Base-by-base conservation (phyloP, 2,113 vertebrate species). In the Ceuthmochares aereus region DNA sequence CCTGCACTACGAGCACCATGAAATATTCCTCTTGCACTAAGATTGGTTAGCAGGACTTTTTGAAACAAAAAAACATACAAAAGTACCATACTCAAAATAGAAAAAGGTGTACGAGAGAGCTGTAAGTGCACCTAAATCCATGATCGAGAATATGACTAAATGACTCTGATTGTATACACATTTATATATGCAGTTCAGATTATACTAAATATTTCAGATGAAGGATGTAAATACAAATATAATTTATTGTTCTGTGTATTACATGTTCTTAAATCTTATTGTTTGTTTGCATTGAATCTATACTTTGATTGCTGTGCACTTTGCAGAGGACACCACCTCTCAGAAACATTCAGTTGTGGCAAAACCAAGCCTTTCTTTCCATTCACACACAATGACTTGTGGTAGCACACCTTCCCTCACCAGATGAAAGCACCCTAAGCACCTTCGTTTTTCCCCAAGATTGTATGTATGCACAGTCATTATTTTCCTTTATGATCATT, bases 211-310 rank as follows among this genome's bases (percentile, higher is more conserved):
- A 86, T 86, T 92, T 64, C 90, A 95, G 56, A 32, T 70, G 30
- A 90, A 86, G 36, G 56, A 78, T 68, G 68, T 68, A 93, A 93
- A 86, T 84, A 94, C 64, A 64, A 11, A 25, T 91, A 43, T 43
- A 42, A 26, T 89, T 92, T 88, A 76, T 70, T 74, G 14, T 75
- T 54, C 68, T 64, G 9, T 75, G n/a, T 58, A 40, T 74, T 82
- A 37, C 43, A 86, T 0, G 0, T 51, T 86, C 60, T 86, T 94
- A 90, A 90, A 90, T 77, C 56, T 84, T 80, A 30, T 6, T 70
- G 32, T 62, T 84, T 70, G 68, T 55, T 52, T 83, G 32, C 76
- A 63, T 1, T 45, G 30, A 87, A 45, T 55, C 70, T 32, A 58
- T 80, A 77, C 56, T 79, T 81, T 60, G 51, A 17, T 59, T 75